These are phyloP conservation scores for Prunella himalayana DNA, from an alignment of 2,113 vertebrate genomes.

Conservation along the genomic window DNA sequence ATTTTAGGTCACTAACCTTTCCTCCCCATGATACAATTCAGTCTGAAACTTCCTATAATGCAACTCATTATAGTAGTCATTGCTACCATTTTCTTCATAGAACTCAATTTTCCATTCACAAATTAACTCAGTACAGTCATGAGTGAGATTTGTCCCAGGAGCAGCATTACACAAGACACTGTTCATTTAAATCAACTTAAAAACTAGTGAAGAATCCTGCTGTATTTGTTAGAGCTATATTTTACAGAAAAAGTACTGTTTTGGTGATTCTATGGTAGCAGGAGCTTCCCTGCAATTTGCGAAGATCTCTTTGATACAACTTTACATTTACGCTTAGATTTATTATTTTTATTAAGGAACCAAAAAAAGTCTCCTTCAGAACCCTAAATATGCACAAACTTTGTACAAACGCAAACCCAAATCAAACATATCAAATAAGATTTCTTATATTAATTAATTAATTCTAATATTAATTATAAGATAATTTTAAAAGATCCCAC, in stretches of 20 bases:
- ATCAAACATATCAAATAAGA: not conserved
- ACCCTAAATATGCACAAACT: not conserved
- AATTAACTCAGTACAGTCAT: not conserved
- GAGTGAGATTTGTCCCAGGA: not conserved
- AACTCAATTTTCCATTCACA: not conserved
- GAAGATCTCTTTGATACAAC: not conserved
- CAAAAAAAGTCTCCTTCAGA: not conserved
- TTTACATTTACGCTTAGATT: not conserved
- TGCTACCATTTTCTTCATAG: not conserved
- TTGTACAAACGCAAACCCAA: not conserved
- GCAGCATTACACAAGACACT: not conserved
- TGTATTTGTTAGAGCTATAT: not conserved
- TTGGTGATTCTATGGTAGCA: not conserved
- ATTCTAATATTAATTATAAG: not conserved
- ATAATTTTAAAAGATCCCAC: not conserved
- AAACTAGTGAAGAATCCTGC: not conserved
- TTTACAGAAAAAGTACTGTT: not conserved
- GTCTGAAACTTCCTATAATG: not conserved
- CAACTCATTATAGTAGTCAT: not conserved
- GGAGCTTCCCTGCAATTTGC: not conserved
- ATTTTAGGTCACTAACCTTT: not conserved
- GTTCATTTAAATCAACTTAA: not conserved
- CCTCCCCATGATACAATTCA: not conserved
- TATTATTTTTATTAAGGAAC: not conserved
- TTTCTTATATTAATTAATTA: too few relatives aligned